Conservation (phyloP, 1,140 invertebrate genomes). For the Brachionus asplanchnoidis region DNA sequence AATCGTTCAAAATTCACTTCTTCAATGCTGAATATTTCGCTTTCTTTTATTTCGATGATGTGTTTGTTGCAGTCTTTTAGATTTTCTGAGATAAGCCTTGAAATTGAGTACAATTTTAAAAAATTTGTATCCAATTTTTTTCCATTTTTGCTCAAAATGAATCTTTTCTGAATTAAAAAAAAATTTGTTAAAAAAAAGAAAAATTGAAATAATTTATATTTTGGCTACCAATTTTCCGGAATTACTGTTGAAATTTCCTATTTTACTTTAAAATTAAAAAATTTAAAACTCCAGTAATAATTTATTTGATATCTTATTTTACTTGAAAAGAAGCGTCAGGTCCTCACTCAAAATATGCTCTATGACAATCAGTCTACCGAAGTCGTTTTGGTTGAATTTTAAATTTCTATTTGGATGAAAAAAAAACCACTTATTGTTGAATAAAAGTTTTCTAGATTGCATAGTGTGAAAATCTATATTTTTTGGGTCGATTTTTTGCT, state of each 20-base stretch:
- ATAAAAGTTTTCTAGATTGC: background rate
- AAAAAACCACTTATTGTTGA: slow-evolving; percentile 5
- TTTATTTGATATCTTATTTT: background rate
- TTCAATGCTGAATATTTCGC: background rate
- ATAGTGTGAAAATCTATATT: background rate
- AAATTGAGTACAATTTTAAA: background rate
- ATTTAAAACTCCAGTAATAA: background rate
- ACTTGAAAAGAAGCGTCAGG: background rate
- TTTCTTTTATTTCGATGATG: background rate
- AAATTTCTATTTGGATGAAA: background rate
- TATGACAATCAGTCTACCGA: background rate
- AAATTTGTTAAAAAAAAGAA: background rate
- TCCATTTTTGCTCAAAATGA: slow-evolving; percentile 4
- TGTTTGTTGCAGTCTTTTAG: background rate
- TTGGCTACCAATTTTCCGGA: background rate
- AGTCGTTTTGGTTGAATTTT: background rate
- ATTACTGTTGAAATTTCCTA: background rate
- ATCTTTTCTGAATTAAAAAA: background rate
- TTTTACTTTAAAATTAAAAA: background rate
- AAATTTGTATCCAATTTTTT: background rate
- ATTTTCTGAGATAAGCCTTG: background rate
- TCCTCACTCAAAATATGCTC: background rate
- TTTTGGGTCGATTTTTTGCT: background rate
- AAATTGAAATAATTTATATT: background rate
- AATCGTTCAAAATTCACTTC: slow-evolving; percentile 2